Evolutionary conservation across 2,113 vertebrate species (phyloP), one percentile per base, ranked within the genome.

Genomic region (Seriola dumerili): DNA sequence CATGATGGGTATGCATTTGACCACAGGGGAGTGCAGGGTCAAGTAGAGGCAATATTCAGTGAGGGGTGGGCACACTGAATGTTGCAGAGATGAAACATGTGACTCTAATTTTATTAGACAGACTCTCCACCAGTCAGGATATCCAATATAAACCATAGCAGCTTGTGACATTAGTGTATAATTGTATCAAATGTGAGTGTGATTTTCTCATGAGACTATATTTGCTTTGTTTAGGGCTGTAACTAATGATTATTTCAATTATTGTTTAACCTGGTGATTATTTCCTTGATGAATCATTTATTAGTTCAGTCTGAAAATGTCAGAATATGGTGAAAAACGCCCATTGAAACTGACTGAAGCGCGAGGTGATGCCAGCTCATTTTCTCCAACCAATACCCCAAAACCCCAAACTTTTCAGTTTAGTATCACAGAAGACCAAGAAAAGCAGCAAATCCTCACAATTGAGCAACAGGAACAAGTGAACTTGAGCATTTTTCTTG

Each of bases 21-120:
- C 69, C 55, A 12, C 55, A 46, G 42, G n/a, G 66, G 36, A 52
- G 59, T 44, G 59, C 59, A 66, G 66, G 71, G 70, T 79, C 64
- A 68, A 46, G 55, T 8, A 46, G 46, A 62, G 58, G 72, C 72
- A 63, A 36, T 10, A 40, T 70, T 82, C 57, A 32, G 34, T 44
- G 38, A 34, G 1, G 38, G 12, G 29, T 32, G 48, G 13, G 48
- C 36, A 54, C 23, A 3, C 10, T 69, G 72, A n/a, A 25, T 17
- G 67, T 65, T 48, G 58, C 14, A 55, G 17, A 66, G 55, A 57
- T 72, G 16, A 78, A 71, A 67, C 65, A 9, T 17, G 59, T 68
- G 70, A 76, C 55, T 67, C n/a, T 61, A 6, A 46, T 75, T 66
- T 74, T n/a, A 59, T n/a, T 32, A 5, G 48, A 42, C 4, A 29